A percentile compares a stretch with the other conserved stretches of the same genome.
phyloP scores from a whole-genome alignment of 2,888 invertebrate species.

The Norana najaformis region DNA sequence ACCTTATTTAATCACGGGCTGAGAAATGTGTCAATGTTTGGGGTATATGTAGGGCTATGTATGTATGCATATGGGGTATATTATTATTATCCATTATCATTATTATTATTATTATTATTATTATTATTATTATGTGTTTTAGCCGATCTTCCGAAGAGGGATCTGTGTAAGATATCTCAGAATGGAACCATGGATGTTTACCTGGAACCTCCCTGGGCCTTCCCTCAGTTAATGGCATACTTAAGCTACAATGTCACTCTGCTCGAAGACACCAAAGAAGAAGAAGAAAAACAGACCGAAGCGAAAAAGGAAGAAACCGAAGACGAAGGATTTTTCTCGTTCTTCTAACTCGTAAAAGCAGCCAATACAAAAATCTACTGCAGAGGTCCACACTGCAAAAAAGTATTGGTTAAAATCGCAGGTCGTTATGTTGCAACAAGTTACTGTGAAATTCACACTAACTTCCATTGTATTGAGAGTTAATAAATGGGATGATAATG shows the following conservation, averaged over 20 bases:
- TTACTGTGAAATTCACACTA: no score
- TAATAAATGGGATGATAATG: no score
- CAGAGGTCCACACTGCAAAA: no score
- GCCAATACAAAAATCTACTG: not conserved
- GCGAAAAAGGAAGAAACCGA: not conserved
- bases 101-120: not conserved
- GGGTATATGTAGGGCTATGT: no score
- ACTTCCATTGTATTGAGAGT: no score
- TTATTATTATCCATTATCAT: not conserved
- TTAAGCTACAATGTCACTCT: not conserved
- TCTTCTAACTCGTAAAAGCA: not conserved
- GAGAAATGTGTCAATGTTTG: no score
- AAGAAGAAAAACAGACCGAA: not conserved
- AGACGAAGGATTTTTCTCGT: not conserved
- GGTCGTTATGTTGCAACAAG: no score
- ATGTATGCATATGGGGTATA: no score
- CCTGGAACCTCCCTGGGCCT: constrained; percentile 27
- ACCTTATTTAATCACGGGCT: no score
- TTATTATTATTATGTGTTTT: not conserved
- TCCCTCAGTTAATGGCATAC: not conserved
- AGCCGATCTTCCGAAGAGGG: not conserved
- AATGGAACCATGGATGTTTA: constrained; percentile 15
- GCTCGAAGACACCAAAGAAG: not conserved
- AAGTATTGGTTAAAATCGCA: no score
- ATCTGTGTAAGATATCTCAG: not conserved